Conservation (phyloP, 2,797 vertebrate species). For the Vultur gryphus region DNA sequence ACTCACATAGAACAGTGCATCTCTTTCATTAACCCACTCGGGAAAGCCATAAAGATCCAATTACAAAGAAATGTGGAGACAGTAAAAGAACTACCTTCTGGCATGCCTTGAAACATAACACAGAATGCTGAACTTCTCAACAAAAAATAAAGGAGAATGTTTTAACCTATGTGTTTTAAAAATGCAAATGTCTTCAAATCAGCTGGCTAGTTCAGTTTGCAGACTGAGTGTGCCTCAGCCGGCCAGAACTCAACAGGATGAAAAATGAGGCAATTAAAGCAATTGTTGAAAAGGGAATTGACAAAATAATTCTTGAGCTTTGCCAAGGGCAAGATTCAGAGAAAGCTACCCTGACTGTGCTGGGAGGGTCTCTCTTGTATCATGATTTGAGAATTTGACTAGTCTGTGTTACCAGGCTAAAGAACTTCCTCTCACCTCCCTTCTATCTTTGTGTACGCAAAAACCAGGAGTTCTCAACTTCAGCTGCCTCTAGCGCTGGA, state of each 20-base stretch:
- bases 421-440: neutral
- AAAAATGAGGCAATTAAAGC: neutral
- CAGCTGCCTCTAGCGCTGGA: neutral
- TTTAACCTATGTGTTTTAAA: neutral
- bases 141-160: neutral
- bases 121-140: neutral
- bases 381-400: neutral
- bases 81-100: neutral
- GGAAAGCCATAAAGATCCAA: neutral
- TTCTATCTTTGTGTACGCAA: neutral
- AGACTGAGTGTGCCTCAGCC: neutral
- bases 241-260: neutral
- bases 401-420: neutral
- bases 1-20: neutral
- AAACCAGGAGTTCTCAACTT: neutral
- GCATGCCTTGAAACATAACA: neutral
- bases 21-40: neutral
- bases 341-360: neutral
- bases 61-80: neutral
- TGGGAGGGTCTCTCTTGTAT: neutral
- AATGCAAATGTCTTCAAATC: neutral
- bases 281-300: neutral
- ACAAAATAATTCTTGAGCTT: neutral
- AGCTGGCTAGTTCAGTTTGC: neutral
- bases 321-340: neutral